phyloP scores from a whole-genome alignment of 2,113 vertebrate genomes.

The Antennarius striatus region DNA sequence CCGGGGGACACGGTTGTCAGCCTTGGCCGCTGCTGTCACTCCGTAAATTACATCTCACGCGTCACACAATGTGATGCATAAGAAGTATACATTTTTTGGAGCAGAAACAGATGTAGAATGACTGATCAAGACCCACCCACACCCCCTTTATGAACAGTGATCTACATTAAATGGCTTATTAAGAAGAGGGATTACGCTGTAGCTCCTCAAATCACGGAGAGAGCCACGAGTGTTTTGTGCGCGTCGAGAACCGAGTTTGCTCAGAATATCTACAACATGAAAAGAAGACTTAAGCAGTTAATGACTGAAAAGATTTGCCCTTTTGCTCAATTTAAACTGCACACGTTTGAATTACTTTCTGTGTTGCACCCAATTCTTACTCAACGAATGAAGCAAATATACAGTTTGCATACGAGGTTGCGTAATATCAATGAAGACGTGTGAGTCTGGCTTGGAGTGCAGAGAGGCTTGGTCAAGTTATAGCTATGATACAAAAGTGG shows the following conservation, averaged over 20 bases:
- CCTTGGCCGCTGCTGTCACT: conserved; percentile 40
- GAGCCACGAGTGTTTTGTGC: conserved; percentile 13
- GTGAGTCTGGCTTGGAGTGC: background rate
- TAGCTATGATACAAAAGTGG: background rate
- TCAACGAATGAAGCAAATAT: background rate
- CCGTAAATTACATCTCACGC: conserved; percentile 47
- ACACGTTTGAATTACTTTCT: background rate
- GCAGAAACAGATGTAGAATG: conserved; percentile 3
- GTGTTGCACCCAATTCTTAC: background rate
- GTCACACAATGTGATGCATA: conserved; percentile 18
- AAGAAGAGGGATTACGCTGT: conserved; percentile 58
- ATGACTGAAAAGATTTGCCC: background rate
- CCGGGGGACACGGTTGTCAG: conserved; percentile 46
- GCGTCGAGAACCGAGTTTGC: background rate
- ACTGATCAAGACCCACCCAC: conserved; percentile 43
- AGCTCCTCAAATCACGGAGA: conserved; percentile 26
- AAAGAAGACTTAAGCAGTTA: conserved; percentile 6
- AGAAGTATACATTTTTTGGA: conserved; percentile 13
- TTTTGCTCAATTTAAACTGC: background rate
- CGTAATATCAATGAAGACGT: background rate
- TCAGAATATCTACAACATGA: conserved; percentile 34
- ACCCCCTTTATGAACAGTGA: conserved; percentile 26
- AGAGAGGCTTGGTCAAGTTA: background rate
- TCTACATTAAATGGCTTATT: conserved; percentile 40
- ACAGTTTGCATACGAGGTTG: no score